Percentiles rank a stretch among this genome's conserved stretches.
Evolutionary conservation across 2,888 invertebrate genomes (phyloP).

Genomic region (Gymnosoma rotundatum): DNA sequence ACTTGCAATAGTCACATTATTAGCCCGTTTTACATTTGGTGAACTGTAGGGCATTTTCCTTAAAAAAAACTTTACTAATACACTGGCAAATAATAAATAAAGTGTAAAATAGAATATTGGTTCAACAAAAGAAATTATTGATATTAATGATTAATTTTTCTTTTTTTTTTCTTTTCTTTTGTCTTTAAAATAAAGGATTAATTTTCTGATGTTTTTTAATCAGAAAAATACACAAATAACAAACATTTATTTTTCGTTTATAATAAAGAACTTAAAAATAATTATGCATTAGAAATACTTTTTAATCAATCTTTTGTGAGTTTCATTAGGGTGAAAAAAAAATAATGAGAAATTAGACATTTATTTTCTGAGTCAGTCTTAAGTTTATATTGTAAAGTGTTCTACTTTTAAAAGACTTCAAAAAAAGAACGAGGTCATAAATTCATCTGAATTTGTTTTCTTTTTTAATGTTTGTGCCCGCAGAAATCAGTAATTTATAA

Average conservation of each 20-base stretch:
- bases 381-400: too few relatives aligned
- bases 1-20: too few relatives aligned
- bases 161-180: background rate
- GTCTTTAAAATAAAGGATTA: background rate
- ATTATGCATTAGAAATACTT: background rate
- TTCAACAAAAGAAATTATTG: conserved; percentile 28
- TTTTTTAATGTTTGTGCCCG: too few relatives aligned
- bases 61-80: background rate
- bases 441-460: too few relatives aligned
- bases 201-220: conserved; percentile 3
- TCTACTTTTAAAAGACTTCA: too few relatives aligned
- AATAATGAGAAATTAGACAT: too few relatives aligned
- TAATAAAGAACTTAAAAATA: conserved; percentile 3
- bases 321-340: too few relatives aligned
- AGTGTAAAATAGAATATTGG: conserved; percentile 1
- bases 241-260: conserved; percentile 3
- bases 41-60: background rate
- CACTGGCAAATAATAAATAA: background rate
- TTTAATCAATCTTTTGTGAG: background rate
- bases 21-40: too few relatives aligned
- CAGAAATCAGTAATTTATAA: too few relatives aligned
- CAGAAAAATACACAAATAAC: conserved; percentile 20
- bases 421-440: too few relatives aligned
- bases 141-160: conserved; percentile 29
- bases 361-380: too few relatives aligned